Conservation (phyloP, 2,113 vertebrate species). For the Athene cunicularia region DNA sequence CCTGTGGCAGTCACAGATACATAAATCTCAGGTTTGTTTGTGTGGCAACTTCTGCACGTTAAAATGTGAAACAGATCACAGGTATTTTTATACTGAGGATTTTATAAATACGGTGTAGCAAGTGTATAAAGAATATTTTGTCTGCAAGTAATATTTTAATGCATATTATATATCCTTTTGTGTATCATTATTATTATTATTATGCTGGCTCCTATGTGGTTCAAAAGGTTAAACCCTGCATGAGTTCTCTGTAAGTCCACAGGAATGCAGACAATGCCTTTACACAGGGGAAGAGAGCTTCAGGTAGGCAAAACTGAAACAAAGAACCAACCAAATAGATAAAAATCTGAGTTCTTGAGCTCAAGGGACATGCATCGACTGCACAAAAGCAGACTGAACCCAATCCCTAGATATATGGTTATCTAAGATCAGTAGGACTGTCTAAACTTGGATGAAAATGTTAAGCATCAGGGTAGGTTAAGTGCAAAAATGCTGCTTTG, state of each 20-base stretch:
- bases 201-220: not conserved
- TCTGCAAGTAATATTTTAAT: not conserved
- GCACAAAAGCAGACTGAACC: not conserved
- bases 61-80: not conserved
- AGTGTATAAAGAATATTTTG: not conserved
- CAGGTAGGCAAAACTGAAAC: constrained; percentile 1
- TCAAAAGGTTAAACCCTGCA: not conserved
- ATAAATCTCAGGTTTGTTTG: constrained; percentile 20
- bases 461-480: not conserved
- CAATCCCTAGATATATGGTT: not conserved
- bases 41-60: constrained; percentile 21
- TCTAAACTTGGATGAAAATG: not conserved
- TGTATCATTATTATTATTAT: not conserved
- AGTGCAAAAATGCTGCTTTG: not conserved
- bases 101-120: not conserved
- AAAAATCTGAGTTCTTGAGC: not conserved
- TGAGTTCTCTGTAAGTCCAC: not conserved
- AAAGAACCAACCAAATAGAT: not conserved
- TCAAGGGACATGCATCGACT: not conserved
- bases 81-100: not conserved
- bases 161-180: not conserved
- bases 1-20: constrained; percentile 3
- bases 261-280: not conserved
- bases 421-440: not conserved
- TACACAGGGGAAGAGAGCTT: not conserved